Evolutionary conservation across 2,888 invertebrate genomes (phyloP).

Genomic region (Alitta virens): DNA sequence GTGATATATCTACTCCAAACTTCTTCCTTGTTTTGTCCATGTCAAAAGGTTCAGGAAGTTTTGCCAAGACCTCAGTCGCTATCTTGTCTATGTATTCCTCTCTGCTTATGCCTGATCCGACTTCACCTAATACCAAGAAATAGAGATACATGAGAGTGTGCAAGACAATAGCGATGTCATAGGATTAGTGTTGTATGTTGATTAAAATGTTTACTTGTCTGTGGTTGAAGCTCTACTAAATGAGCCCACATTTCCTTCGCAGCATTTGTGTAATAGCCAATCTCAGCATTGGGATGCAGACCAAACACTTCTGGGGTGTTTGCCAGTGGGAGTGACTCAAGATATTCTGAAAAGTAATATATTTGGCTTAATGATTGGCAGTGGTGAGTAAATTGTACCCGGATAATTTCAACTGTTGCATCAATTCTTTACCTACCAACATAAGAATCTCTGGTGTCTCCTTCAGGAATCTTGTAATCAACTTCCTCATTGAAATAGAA

Average conservation of each 20-base stretch:
- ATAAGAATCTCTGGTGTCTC: conserved; percentile 50
- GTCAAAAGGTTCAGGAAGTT: conserved; percentile 76
- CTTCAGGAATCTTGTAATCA: conserved; percentile 75
- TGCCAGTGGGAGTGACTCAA: conserved; percentile 77
- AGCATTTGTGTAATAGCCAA: conserved; percentile 86
- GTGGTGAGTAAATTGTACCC: too few relatives aligned
- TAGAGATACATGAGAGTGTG: too few relatives aligned
- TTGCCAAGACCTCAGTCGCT: conserved; percentile 74
- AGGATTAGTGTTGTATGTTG: too few relatives aligned
- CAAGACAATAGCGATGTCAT: too few relatives aligned
- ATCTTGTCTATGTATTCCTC: conserved; percentile 82
- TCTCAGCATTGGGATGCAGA: conserved; percentile 91
- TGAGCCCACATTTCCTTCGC: conserved; percentile 83
- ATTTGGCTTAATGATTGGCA: too few relatives aligned
- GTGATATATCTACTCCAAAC: conserved; percentile 77
- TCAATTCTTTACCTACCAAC: conserved; percentile 38
- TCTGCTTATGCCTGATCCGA: conserved; percentile 72
- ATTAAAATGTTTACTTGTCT: conserved; percentile 71
- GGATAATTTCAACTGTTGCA: too few relatives aligned
- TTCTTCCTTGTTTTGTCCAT: conserved; percentile 76
- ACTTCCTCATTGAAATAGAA: conserved; percentile 75
- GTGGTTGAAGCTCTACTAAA: conserved; percentile 85
- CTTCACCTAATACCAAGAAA: conserved; percentile 66
- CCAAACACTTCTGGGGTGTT: conserved; percentile 91
- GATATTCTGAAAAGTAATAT: conserved; percentile 68